phyloP scores from a whole-genome alignment of 2,797 vertebrate species.

The Salarias fasciatus region DNA sequence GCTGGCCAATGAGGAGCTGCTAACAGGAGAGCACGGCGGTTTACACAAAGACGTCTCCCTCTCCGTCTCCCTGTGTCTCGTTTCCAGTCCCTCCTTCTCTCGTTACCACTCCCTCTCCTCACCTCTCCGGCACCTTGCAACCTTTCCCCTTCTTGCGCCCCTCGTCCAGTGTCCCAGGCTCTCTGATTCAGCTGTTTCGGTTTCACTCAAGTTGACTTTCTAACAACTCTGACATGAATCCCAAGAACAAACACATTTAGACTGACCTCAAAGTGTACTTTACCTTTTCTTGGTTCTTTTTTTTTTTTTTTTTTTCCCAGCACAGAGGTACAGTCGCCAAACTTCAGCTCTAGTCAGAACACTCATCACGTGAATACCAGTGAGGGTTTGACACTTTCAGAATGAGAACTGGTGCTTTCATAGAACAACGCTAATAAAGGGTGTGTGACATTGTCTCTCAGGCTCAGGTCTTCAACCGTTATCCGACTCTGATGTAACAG shows the following conservation, averaged over 20 bases:
- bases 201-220: slow-evolving; percentile 9
- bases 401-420: background rate
- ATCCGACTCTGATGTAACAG: background rate
- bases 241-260: slow-evolving; percentile 13
- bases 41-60: slow-evolving; percentile 73
- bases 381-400: background rate
- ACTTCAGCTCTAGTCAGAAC: background rate
- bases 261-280: slow-evolving; percentile 9
- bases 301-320: background rate
- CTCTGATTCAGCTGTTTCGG: slow-evolving; percentile 39
- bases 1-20: slow-evolving; percentile 76
- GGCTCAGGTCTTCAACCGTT: background rate
- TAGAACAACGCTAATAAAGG: background rate
- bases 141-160: slow-evolving; percentile 35
- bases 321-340: background rate
- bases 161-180: slow-evolving; percentile 16
- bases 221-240: slow-evolving; percentile 13
- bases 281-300: background rate
- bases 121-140: slow-evolving; percentile 55
- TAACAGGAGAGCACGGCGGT: slow-evolving; percentile 53
- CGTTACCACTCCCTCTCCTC: slow-evolving; percentile 63
- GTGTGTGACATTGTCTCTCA: background rate
- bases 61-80: slow-evolving; percentile 48
- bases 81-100: slow-evolving; percentile 53
- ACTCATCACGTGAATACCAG: background rate